These are phyloP conservation scores for Geopemphigus sp. DNA, from an alignment of 1,140 invertebrate species.

Conservation along the genomic window DNA sequence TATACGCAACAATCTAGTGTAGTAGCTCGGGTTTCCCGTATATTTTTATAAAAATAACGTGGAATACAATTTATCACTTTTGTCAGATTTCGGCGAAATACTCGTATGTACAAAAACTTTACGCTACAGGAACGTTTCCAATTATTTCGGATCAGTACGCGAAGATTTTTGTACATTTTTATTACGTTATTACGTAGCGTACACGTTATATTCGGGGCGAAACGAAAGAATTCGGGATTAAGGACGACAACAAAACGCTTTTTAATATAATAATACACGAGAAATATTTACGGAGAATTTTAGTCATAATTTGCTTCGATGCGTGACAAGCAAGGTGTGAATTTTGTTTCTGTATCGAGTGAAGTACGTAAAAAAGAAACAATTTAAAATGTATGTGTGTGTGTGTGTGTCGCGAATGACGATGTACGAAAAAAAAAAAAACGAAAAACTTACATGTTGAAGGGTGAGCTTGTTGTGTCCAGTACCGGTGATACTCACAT, in stretches of 20 bases:
- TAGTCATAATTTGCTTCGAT: slow-evolving; percentile 49
- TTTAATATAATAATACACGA: neutral
- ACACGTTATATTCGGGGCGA: too few relatives aligned
- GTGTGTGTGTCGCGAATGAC: slow-evolving; percentile 5
- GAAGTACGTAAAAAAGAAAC: slow-evolving; percentile 26
- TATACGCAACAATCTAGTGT: too few relatives aligned
- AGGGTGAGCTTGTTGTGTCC: slow-evolving; percentile 32
- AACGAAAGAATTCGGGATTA: neutral
- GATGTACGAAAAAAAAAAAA: slow-evolving; percentile 9
- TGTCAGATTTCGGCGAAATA: too few relatives aligned
- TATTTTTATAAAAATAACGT: too few relatives aligned
- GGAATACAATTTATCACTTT: too few relatives aligned
- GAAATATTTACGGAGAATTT: neutral
- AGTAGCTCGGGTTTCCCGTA: too few relatives aligned
- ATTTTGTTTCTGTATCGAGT: slow-evolving; percentile 28
- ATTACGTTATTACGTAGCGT: too few relatives aligned
- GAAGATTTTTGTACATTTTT: too few relatives aligned
- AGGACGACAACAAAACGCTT: neutral
- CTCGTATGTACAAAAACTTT: too few relatives aligned
- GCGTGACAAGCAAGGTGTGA: slow-evolving; percentile 49
- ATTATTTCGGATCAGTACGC: too few relatives aligned
- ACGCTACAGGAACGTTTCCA: too few relatives aligned
- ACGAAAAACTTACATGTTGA: slow-evolving; percentile 31
- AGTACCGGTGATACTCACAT: slow-evolving; percentile 18
- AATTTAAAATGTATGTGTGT: slow-evolving; percentile 12